Conservation (phyloP, 2,113 vertebrate species). For the Sorex araneus region DNA sequence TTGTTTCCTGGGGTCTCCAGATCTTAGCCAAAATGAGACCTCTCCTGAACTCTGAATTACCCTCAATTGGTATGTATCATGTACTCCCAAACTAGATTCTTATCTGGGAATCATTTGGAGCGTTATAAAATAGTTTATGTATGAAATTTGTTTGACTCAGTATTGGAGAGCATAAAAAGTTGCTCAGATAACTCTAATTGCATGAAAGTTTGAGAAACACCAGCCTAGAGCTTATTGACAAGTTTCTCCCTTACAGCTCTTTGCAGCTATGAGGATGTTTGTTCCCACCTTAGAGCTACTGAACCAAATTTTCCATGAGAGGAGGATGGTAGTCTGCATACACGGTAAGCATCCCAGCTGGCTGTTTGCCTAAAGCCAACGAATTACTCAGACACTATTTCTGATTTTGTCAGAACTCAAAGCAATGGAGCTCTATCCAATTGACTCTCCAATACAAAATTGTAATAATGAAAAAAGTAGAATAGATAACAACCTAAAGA, state of each 20-base stretch:
- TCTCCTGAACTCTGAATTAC: neutral
- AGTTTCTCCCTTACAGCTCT: neutral
- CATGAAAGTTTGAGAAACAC: neutral
- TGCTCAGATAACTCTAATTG: neutral
- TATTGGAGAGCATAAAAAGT: neutral
- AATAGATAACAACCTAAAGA: neutral
- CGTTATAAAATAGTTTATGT: neutral
- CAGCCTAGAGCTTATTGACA: neutral
- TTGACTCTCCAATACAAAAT: neutral
- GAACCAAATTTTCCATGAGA: neutral
- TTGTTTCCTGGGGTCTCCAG: neutral
- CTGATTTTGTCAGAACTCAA: neutral
- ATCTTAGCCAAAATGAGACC: neutral
- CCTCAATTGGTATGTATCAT: neutral
- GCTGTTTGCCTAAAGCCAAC: neutral
- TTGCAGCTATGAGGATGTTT: neutral
- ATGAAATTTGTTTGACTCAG: neutral
- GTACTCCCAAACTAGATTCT: neutral
- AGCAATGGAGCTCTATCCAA: neutral
- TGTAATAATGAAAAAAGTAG: neutral
- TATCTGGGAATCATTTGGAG: neutral
- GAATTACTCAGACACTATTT: neutral
- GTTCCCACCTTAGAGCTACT: neutral
- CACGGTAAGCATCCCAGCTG: neutral
- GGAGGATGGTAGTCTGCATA: neutral